Percentiles rank a stretch among this genome's conserved stretches.
phyloP scores from a whole-genome alignment of 53 echinoderm and acorn worm genomes.

The Zoroaster sp. region DNA sequence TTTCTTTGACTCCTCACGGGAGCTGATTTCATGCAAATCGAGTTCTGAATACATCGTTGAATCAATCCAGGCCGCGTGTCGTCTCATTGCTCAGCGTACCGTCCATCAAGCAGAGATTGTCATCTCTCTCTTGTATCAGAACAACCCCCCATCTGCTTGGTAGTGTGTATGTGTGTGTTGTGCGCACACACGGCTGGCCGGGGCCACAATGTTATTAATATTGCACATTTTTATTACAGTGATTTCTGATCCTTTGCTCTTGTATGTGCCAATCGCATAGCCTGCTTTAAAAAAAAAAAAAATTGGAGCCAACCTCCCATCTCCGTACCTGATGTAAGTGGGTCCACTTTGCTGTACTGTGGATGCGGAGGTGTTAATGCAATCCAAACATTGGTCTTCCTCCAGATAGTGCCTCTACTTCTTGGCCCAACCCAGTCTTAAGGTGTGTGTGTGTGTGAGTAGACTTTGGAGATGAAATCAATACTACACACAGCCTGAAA shows the following conservation, averaged over 20 bases:
- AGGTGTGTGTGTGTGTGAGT: neutral
- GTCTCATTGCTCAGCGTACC: neutral
- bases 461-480: constrained; percentile 34
- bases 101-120: neutral
- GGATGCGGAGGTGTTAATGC: neutral
- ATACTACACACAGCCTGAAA: constrained; percentile 12
- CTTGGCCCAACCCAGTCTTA: neutral
- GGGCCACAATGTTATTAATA: constrained; percentile 1
- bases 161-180: neutral
- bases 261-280: neutral
- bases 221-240: constrained; percentile 12
- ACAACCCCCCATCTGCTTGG: neutral
- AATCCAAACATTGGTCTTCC: constrained; percentile 29
- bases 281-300: too few species aligned
- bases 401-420: neutral
- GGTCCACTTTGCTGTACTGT: constrained; percentile 6
- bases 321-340: neutral
- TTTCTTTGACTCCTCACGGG: neutral
- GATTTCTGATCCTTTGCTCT: constrained; percentile 32
- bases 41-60: neutral
- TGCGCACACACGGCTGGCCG: neutral
- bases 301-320: neutral
- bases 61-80: neutral
- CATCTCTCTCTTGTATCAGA: neutral
- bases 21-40: constrained; percentile 31